Base-by-base conservation (phyloP, 2,113 vertebrate genomes). In the Murina feae region DNA sequence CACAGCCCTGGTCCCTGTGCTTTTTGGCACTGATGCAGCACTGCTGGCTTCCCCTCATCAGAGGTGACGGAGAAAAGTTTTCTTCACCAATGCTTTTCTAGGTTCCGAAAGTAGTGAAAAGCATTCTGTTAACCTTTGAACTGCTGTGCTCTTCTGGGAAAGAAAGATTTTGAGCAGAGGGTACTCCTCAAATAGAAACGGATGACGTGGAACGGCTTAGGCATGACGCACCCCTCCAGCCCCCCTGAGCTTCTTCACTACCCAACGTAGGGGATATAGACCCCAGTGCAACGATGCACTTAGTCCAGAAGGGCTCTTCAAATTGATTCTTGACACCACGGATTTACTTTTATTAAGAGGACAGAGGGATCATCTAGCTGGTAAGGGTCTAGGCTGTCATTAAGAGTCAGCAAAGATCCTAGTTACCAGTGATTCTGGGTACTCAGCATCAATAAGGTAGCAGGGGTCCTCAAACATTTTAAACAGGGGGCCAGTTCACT, bases 301-400 rank as follows among this genome's bases (percentile, higher is more conserved):
- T 69, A 75, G 39, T 79, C 69, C 60, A 47, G 25, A 44, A 60
- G 4, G 6, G 66, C 39, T 94, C 49, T 89, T 93, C 49, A 8
- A 86, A 86, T 20, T 76, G 14, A 60, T 13, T 72, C 23, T 58
- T 66, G 11, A 89, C 39, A 21, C 39, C 60, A 51, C 20, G 32
- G 18, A 79, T 72, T 97, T 72, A 82, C n/a, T 91, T 91, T 96
- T 63, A 84, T 44, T 85, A 84, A 92, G 63, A 71, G 65, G 37
- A 78, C 35, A 6, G 16, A 25, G 53, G 21, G 37, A 75, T 80
- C 6, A 3, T 35, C 9, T 60, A 60, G 72, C 11, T 55, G 42
- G 35, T 51, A 51, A 75, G n/a, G 69, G 20, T 82, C 35, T 66
- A 88, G 28, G 37, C 82, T 89, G 39, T 58, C 72, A 39, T 9